phyloP scores from a whole-genome alignment of 2,888 invertebrate genomes.

The Catonia carolina region DNA sequence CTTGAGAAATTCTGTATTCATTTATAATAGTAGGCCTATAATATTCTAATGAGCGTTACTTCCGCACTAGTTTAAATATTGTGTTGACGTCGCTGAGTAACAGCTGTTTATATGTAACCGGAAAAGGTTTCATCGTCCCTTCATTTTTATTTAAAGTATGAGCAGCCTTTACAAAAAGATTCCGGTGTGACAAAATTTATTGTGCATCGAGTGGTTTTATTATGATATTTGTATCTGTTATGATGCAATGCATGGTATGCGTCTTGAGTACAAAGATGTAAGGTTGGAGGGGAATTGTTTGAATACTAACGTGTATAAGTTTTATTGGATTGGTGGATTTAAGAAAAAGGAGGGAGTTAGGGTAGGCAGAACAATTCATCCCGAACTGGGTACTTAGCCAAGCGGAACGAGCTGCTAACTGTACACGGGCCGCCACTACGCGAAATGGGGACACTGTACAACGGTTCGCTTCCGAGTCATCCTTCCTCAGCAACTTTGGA shows the following conservation, averaged over 20 bases:
- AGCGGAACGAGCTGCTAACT: constrained; percentile 4
- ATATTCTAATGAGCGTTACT: too few species aligned
- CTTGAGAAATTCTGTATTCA: too few species aligned
- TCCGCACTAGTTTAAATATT: too few species aligned
- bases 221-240: too few species aligned
- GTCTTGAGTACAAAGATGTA: neutral
- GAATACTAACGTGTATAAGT: too few species aligned
- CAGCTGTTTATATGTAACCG: neutral
- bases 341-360: neutral
- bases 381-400: constrained; percentile 3
- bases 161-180: too few species aligned
- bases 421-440: neutral
- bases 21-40: too few species aligned
- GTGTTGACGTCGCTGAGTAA: neutral
- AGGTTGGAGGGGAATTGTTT: neutral
- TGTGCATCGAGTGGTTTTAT: too few species aligned
- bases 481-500: too few species aligned
- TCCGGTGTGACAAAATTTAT: too few species aligned
- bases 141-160: too few species aligned
- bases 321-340: neutral
- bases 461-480: neutral
- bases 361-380: neutral
- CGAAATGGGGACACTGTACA: constrained; percentile 12
- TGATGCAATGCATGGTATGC: too few species aligned
- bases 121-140: neutral